phyloP scores from a whole-genome alignment of 2,888 invertebrate species.

The Troides helena region DNA sequence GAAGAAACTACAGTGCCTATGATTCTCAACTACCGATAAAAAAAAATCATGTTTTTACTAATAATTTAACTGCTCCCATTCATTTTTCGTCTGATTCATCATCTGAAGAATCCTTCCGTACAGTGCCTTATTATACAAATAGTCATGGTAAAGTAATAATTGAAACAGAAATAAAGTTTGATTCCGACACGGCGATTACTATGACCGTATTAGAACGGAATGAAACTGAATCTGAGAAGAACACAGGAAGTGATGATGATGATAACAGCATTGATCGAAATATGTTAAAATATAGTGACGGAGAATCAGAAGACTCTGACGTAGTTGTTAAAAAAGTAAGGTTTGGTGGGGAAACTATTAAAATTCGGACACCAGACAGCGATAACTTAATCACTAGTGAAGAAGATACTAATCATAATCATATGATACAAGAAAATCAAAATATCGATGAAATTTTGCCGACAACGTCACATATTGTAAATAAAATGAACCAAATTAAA shows the following conservation, averaged over 20 bases:
- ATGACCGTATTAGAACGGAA: constrained; percentile 91
- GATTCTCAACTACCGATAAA: constrained; percentile 59
- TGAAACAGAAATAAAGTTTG: constrained; percentile 91
- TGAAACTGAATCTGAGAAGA: constrained; percentile 69
- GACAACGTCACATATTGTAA: constrained; percentile 49
- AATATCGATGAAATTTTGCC: constrained; percentile 37
- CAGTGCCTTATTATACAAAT: constrained; percentile 59
- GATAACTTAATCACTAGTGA: constrained; percentile 84
- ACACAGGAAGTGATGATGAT: constrained; percentile 65
- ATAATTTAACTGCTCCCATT: constrained; percentile 51
- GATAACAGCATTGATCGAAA: constrained; percentile 71
- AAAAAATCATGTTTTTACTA: constrained; percentile 62
- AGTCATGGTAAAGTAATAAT: constrained; percentile 85
- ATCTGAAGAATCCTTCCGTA: constrained; percentile 82
- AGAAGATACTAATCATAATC: constrained; percentile 61
- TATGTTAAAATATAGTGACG: constrained; percentile 82
- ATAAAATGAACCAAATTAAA: constrained; percentile 62
- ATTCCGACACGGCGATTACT: constrained; percentile 89
- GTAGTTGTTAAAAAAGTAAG: constrained; percentile 85
- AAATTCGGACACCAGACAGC: constrained; percentile 91
- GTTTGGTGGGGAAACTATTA: constrained; percentile 92
- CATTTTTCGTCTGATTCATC: constrained; percentile 66
- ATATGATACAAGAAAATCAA: constrained; percentile 31
- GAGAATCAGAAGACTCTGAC: constrained; percentile 81
- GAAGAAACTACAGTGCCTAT: constrained; percentile 52